These are phyloP conservation scores for Rhinolophus sinicus DNA, from an alignment of 2,113 vertebrate genomes.

Conservation along the genomic window DNA sequence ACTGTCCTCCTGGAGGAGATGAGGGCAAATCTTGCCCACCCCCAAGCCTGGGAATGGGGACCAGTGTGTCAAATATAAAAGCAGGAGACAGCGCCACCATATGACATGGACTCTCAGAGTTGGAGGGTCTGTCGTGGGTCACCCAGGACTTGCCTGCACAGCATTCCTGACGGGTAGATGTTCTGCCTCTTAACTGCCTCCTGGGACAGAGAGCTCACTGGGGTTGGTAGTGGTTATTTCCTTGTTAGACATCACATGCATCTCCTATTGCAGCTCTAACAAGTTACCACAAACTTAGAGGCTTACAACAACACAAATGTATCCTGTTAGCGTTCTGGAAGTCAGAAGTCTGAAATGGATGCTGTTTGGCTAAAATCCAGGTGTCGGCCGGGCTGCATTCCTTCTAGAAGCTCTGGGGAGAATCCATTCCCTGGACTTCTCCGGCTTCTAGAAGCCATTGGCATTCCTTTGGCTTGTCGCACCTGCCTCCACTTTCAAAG, in stretches of 20 bases:
- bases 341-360: not conserved
- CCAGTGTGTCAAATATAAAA: fast-evolving
- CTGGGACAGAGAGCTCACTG: not conserved
- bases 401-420: not conserved
- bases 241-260: not conserved
- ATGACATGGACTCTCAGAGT: not conserved
- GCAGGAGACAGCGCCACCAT: not conserved
- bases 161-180: not conserved
- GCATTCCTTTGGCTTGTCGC: not conserved
- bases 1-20: not conserved
- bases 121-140: too few relatives aligned
- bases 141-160: not conserved
- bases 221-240: too few relatives aligned
- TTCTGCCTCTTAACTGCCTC: not conserved
- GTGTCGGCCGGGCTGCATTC: not conserved
- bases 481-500: not conserved
- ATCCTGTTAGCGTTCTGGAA: not conserved
- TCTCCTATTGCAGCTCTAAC: not conserved
- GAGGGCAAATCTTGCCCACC: not conserved
- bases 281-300: not conserved
- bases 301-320: not conserved
- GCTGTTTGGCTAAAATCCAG: not conserved
- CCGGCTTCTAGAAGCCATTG: not conserved
- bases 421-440: not conserved
- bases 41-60: not conserved